A percentile compares a stretch with the other conserved stretches of the same genome.
phyloP scores from a whole-genome alignment of 2,797 vertebrate species.

The Babyrousa celebensis region DNA sequence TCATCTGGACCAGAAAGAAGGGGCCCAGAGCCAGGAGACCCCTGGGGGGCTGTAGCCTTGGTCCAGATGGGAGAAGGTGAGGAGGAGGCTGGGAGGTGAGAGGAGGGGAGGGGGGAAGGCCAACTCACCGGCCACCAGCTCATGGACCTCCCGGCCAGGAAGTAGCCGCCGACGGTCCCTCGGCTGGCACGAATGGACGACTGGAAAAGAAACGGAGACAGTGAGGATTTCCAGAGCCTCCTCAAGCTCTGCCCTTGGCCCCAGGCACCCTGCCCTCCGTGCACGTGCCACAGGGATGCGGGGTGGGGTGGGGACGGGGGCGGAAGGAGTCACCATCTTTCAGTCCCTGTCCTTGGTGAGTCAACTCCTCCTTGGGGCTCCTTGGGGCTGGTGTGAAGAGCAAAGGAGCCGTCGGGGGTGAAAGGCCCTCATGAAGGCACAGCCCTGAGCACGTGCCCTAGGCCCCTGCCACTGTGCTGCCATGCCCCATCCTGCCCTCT shows the following conservation, averaged over 20 bases:
- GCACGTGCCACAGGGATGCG: neutral
- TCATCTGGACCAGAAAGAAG: neutral
- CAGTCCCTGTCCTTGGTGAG: neutral
- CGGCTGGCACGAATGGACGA: slow-evolving; percentile 94
- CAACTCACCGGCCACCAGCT: slow-evolving; percentile 98
- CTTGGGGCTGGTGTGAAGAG: neutral
- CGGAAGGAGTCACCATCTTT: neutral
- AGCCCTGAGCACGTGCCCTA: fast-evolving
- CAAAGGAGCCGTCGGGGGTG: neutral
- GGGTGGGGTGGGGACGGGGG: too few species aligned
- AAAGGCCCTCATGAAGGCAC: neutral
- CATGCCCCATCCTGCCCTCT: neutral
- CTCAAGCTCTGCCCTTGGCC: neutral
- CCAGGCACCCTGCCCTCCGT: fast-evolving
- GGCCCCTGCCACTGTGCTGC: fast-evolving
- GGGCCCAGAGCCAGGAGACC: neutral
- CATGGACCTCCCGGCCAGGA: slow-evolving; percentile 97
- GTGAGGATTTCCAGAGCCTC: neutral
- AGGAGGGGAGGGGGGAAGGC: neutral
- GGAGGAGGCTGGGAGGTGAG: fast-evolving
- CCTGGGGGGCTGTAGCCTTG: neutral
- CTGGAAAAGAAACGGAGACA: slow-evolving; percentile 88
- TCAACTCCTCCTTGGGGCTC: neutral
- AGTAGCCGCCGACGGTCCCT: slow-evolving; percentile 96
- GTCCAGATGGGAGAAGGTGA: neutral